A percentile compares a stretch with the other conserved stretches of the same genome.
These are phyloP conservation scores for Entomobrya proxima DNA, from an alignment of 2,888 invertebrate genomes.

Conservation along the genomic window DNA sequence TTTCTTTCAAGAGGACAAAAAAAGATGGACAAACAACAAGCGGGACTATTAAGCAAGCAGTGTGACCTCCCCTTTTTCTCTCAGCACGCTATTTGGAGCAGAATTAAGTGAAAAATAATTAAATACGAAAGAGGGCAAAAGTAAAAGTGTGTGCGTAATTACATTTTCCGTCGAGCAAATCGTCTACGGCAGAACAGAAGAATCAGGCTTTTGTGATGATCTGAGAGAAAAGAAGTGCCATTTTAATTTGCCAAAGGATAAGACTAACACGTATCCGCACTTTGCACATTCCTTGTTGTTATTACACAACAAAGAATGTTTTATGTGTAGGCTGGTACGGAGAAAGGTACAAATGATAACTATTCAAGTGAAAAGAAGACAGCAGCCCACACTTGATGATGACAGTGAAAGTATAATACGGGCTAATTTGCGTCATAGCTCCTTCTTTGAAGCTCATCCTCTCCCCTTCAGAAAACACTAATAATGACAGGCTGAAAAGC, in stretches of 20 bases:
- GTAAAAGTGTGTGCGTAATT: slow-evolving; percentile 34
- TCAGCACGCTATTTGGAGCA: slow-evolving; percentile 11
- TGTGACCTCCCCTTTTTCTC: background rate
- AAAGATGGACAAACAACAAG: background rate
- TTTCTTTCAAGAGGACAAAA: background rate
- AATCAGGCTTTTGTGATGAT: background rate
- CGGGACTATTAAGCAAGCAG: slow-evolving; percentile 2
- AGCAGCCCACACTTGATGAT: too few species aligned
- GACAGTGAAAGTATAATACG: too few species aligned
- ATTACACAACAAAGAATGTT: slow-evolving; percentile 1
- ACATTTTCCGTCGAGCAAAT: background rate
- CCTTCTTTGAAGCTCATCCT: too few species aligned
- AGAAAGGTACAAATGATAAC: too few species aligned
- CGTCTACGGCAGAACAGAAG: background rate
- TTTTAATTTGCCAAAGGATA: slow-evolving; percentile 15
- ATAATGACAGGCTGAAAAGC: too few species aligned
- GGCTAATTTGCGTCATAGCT: too few species aligned
- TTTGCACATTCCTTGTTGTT: slow-evolving; percentile 19
- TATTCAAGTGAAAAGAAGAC: too few species aligned
- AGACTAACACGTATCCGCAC: background rate
- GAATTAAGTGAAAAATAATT: slow-evolving; percentile 35
- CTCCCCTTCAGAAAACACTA: too few species aligned
- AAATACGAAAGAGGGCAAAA: too few species aligned
- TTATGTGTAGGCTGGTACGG: too few species aligned
- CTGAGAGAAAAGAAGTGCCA: slow-evolving; percentile 2